These are phyloP conservation scores for Netelia inedita DNA, from an alignment of 2,888 invertebrate species.

Conservation along the genomic window DNA sequence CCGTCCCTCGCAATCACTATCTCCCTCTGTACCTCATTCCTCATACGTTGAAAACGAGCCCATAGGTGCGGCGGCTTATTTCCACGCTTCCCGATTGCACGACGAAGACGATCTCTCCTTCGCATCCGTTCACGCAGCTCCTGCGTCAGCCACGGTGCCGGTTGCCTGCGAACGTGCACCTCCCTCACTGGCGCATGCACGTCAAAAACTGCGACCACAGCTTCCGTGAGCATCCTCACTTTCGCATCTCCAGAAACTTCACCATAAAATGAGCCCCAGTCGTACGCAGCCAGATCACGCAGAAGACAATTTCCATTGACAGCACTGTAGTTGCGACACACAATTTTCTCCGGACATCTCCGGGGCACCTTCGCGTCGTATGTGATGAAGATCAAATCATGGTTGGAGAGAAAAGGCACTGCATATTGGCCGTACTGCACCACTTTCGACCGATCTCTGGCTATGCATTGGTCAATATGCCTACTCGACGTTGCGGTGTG, in stretches of 20 bases:
- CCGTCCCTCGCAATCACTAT: not conserved
- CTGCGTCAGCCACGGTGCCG: not conserved
- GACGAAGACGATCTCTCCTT: not conserved
- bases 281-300: not conserved
- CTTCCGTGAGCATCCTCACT: not conserved
- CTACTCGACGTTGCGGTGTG: not conserved
- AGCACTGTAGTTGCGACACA: not conserved
- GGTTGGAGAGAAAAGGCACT: not conserved
- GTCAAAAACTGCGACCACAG: not conserved
- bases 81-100: too few species aligned
- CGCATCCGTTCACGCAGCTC: not conserved
- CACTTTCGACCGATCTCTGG: not conserved
- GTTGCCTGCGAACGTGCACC: not conserved
- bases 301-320: not conserved
- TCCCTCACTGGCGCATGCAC: not conserved
- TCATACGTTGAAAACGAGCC: not conserved
- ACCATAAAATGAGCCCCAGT: not conserved
- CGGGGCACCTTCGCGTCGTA: not conserved
- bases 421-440: not conserved
- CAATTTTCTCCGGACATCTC: not conserved
- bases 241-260: too few species aligned
- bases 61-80: too few species aligned
- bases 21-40: not conserved
- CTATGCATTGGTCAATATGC: not conserved
- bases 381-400: not conserved